Evolutionary conservation across 2,113 vertebrate species (phyloP), one percentile per base, ranked within the genome.

Genomic region (Ceyx margarethae): DNA sequence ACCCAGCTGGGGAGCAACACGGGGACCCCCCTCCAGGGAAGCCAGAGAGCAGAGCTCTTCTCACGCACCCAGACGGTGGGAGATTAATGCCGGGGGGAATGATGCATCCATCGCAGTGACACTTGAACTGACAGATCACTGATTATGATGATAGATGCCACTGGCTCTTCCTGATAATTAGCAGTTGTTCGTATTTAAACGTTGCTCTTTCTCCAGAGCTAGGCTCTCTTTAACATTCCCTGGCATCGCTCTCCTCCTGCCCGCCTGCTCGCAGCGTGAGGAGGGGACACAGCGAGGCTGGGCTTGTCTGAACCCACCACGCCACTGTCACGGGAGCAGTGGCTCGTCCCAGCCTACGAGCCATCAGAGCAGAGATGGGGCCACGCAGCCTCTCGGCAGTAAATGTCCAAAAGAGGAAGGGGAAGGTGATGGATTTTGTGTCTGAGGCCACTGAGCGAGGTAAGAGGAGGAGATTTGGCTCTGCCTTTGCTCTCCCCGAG

Each of bases 221-320:
- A 33, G 53, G 37, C 5, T 69, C 43, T 51, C n/a, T 15, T 75
- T 29, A 89, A 33, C 17, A 33, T 50, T 66, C 25, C 66, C 73
- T 13, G 28, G 58, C 58, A 61, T 43, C 3, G 3, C 37, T 18
- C 22, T 76, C 21, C 54, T 53, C 33, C 51, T 3, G 1, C 48
- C 73, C 10, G 0, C 12, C 28, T 45, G 82, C n/a, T 4, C 25
- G 37, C 58, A 1, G 1, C 1, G 1, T 0, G 0, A 53, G 37
- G 29, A 37, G 43, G 51, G 82, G 10, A 66, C 57, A 22, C 0
- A 77, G 48, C 4, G 1, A 21, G 62, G 42, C 72, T 1, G 0
- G 29, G 84, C 43, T 50, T 1, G 2, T 9, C 26, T 23, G 26
- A 43, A 6, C 88, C 76, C 72, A 6, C 56, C n/a, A 3, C 4